Evolutionary conservation across 2,797 vertebrate species (phyloP).

Genomic region (Gobio occitaniae): DNA sequence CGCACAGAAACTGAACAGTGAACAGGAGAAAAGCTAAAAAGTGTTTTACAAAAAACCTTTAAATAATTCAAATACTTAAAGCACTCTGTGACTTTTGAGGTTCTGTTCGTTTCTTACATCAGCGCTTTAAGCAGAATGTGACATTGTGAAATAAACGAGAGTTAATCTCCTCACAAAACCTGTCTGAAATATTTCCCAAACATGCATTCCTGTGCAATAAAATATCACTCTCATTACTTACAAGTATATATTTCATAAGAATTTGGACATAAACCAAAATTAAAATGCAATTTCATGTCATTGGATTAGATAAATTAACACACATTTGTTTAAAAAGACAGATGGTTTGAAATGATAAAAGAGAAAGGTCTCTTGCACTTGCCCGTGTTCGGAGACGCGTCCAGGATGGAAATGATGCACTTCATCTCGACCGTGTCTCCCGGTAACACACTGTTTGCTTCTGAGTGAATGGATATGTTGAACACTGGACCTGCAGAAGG

Average conservation of each 20-base stretch:
- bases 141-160: neutral
- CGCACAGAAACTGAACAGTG: neutral
- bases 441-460: constrained; percentile 81
- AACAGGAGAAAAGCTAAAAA: neutral
- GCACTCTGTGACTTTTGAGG: neutral
- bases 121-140: neutral
- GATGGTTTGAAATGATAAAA: no score
- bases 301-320: neutral
- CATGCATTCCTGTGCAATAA: neutral
- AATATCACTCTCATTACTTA: neutral
- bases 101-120: neutral
- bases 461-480: constrained; percentile 84
- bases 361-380: constrained; percentile 52
- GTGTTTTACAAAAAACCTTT: neutral
- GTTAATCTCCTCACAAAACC: neutral
- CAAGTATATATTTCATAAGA: neutral
- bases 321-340: neutral
- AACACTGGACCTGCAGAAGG: constrained; percentile 82
- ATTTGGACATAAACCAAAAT: neutral
- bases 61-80: neutral
- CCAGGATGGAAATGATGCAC: constrained; percentile 84
- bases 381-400: constrained; percentile 84
- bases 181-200: neutral
- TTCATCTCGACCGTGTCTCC: constrained; percentile 88
- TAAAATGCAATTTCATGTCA: neutral